Evolutionary conservation across 2,888 invertebrate genomes (phyloP).

Genomic region (Pocota personata): DNA sequence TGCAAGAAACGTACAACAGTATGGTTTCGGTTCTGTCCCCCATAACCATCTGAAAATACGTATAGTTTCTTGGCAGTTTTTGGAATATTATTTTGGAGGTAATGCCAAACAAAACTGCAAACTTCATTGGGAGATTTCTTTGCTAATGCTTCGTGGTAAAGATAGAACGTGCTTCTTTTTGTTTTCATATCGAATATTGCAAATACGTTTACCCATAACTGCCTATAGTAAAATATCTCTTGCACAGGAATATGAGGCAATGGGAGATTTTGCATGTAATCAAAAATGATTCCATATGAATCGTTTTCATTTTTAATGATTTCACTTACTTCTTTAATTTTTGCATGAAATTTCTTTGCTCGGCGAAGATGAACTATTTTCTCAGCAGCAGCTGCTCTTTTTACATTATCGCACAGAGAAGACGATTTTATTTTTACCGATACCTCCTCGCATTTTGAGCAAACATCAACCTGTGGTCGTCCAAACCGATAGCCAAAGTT

Average conservation of each 20-base stretch:
- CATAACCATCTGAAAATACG: conserved; percentile 21
- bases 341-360: no score
- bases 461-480: conserved; percentile 4
- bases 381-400: conserved; percentile 13
- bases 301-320: no score
- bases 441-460: no score
- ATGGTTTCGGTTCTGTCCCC: conserved; percentile 5
- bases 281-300: conserved; percentile 5
- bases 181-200: background rate
- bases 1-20: conserved; percentile 17
- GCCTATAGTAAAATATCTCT: conserved; percentile 23
- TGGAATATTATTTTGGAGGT: conserved; percentile 8
- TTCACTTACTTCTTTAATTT: no score
- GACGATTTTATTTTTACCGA: conserved; percentile 22
- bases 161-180: background rate
- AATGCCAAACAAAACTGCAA: conserved; percentile 6
- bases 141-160: conserved; percentile 17
- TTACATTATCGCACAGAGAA: conserved; percentile 15
- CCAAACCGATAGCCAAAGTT: no score
- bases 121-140: conserved; percentile 28
- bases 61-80: conserved; percentile 13
- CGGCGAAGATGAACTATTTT: conserved; percentile 8
- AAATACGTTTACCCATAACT: conserved; percentile 14
- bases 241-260: conserved; percentile 36
- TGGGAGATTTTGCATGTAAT: conserved; percentile 9